Base-by-base conservation (phyloP, 2,113 vertebrate genomes). In the Alligator mississippiensis region DNA sequence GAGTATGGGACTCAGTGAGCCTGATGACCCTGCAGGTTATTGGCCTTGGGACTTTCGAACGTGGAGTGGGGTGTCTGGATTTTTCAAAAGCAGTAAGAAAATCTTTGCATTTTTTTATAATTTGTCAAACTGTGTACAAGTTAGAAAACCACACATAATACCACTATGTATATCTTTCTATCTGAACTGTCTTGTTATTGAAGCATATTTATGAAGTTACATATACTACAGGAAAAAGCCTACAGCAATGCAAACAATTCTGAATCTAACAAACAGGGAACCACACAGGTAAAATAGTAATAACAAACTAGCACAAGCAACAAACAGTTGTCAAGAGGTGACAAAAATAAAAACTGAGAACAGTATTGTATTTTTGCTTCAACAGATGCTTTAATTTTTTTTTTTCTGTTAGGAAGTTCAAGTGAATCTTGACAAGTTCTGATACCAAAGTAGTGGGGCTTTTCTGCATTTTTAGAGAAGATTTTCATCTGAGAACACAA, bases 71-170 rank as follows among this genome's bases (percentile, higher is more conserved):
- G 55, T 99, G 98, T 28, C 96, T 99, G 96, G 98, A 98, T 77
- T 99, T 99, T 95, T 99, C 99, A 63, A 99, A 99, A 98, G 99
- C 99, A 89, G 99, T 99, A 97, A 99, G 99, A 90, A 70, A n/a
- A 61, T 22, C 1, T 0, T 24, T 7, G 9, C 1, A 5, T 16
- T 18, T 15, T n/a, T 47, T 34, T 74, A 3, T 30, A 7, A 54
- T 4, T 18, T 38, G 30, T 30, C 77, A 11, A 1, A 0, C 9
- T 63, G 61, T 63, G 0, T 15, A 11, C 64, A 28, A 83, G 70
- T 0, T 0, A 18, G 8, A 72, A 5, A 72, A 72, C 18, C 4
- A 17, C 15, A 19, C n/a, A 34, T 25, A 60, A 58, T 18, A 18
- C 55, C 34, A 54, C 47, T 88, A 13, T n/a, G 1, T 12, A 7